A percentile compares a stretch with the other conserved stretches of the same genome.
phyloP scores from a whole-genome alignment of 2,797 vertebrate species.

The Ispidina lecontei region DNA sequence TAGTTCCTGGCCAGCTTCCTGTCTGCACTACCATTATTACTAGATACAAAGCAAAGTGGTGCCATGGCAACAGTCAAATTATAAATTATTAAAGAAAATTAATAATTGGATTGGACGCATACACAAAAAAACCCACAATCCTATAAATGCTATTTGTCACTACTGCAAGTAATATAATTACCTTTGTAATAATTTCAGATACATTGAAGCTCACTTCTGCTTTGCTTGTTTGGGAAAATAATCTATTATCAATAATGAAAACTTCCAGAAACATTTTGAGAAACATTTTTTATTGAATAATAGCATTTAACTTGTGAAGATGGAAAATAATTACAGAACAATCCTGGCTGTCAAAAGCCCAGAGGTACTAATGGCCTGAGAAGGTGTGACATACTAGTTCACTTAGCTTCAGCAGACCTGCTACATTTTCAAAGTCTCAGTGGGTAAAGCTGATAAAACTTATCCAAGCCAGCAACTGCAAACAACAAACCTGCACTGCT shows the following conservation, averaged over 20 bases:
- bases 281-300: background rate
- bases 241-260: slow-evolving; percentile 1
- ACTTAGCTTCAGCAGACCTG: background rate
- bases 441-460: background rate
- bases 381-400: background rate
- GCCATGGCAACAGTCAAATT: background rate
- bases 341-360: background rate
- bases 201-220: background rate
- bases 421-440: background rate
- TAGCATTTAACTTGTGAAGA: background rate
- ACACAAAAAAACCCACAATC: background rate
- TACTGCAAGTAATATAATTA: slow-evolving; percentile 19
- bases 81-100: slow-evolving; percentile 47
- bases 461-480: background rate
- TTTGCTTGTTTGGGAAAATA: slow-evolving; percentile 26
- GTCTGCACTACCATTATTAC: background rate
- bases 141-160: background rate
- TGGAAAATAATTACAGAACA: slow-evolving; percentile 21
- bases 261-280: slow-evolving; percentile 1
- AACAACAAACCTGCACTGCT: background rate
- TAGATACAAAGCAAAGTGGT: background rate
- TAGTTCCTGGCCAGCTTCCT: background rate
- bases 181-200: background rate
- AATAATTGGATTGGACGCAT: background rate
- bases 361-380: background rate